Conservation (phyloP, 2,113 vertebrate genomes). For the Salvelinus fontinalis region DNA sequence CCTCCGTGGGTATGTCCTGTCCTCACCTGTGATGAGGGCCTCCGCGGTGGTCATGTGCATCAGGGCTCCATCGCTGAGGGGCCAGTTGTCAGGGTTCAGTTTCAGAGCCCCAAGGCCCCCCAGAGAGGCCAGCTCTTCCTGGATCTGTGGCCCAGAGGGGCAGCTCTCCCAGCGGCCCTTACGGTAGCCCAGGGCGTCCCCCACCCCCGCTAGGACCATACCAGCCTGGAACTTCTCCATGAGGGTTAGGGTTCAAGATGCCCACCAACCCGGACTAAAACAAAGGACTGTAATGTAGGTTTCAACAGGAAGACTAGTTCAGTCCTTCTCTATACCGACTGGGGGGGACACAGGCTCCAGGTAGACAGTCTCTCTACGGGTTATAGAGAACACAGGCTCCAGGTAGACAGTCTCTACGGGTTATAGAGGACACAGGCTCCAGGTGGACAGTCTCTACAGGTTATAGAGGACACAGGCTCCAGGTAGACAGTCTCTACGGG, state of each 20-base stretch:
- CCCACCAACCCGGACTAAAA: too few species aligned
- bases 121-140: constrained; percentile 80
- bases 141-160: constrained; percentile 78
- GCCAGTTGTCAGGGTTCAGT: constrained; percentile 86
- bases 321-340: too few species aligned
- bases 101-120: constrained; percentile 83
- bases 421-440: background rate
- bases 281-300: too few species aligned
- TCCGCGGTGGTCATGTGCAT: constrained; percentile 93
- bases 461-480: background rate
- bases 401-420: background rate
- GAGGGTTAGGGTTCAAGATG: background rate
- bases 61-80: constrained; percentile 86
- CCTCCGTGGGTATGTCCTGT: background rate
- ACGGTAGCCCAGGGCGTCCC: constrained; percentile 87
- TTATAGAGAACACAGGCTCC: background rate
- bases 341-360: background rate
- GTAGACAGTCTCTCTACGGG: background rate
- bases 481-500: background rate
- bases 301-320: too few species aligned
- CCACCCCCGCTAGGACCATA: constrained; percentile 84
- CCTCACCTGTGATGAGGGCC: constrained; percentile 89
- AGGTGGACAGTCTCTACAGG: background rate
- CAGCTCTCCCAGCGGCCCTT: constrained; percentile 80
- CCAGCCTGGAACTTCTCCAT: constrained; percentile 95